Percentiles rank a stretch among this genome's conserved stretches.
These are phyloP conservation scores for Stegostoma tigrinum DNA, from an alignment of 2,113 vertebrate genomes.

Conservation along the genomic window DNA sequence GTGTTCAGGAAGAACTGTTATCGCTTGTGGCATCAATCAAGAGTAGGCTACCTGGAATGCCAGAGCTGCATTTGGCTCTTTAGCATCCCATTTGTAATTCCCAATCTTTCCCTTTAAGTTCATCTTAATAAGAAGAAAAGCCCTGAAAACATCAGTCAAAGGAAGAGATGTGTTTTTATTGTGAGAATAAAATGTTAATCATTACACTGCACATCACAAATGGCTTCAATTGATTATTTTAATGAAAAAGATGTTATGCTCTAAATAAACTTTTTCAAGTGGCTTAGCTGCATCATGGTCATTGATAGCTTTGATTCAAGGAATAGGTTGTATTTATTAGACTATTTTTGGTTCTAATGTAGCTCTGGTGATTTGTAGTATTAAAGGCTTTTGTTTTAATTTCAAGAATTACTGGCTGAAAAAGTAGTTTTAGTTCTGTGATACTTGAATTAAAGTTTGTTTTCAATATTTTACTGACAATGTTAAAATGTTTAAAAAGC, in stretches of 20 bases:
- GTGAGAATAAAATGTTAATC: neutral
- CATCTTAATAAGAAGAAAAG: neutral
- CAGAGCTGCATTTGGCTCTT: neutral
- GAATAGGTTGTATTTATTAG: neutral
- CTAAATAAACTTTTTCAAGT: neutral
- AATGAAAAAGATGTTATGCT: neutral
- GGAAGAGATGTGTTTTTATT: neutral
- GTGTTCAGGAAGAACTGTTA: neutral
- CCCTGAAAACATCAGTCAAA: neutral
- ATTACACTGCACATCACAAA: neutral
- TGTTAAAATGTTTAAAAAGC: neutral
- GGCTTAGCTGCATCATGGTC: neutral
- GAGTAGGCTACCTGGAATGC: too few relatives aligned
- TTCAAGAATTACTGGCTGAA: neutral
- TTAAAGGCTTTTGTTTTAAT: neutral
- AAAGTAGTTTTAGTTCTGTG: neutral
- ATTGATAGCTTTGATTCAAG: neutral
- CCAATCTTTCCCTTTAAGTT: neutral
- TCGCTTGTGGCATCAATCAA: neutral
- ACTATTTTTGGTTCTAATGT: neutral
- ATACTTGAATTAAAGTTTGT: neutral
- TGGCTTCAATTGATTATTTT: neutral
- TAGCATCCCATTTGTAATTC: neutral
- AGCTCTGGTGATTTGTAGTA: neutral
- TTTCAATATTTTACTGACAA: neutral